Evolutionary conservation across 2,888 invertebrate genomes (phyloP), one percentile per base, ranked within the genome.

Genomic region (Meandrusa payeni): DNA sequence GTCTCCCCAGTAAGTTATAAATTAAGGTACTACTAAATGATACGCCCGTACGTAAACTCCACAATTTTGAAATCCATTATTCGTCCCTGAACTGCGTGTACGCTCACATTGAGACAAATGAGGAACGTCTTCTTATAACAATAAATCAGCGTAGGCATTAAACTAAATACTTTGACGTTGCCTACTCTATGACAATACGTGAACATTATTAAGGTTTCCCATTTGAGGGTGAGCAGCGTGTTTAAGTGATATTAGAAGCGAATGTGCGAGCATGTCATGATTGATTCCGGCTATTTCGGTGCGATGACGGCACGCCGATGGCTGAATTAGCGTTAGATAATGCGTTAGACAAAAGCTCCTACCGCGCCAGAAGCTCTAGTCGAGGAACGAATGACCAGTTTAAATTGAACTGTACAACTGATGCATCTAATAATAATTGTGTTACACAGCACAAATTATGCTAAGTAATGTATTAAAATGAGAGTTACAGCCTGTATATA

Each of bases 171-270:
- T 7, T 26, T 11, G 1, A 15, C 6, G 5, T 13, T n/a, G n/a
- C 1, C 3, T 69, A 60, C 7, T 81, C 80, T 79, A 28, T 75
- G 74, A 0, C 51, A 22, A 5, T 50, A 48, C 54, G 59, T 50
- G 70, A 77, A 78, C 75, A 78, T 75, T 73, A 76, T 78, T 75
- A 80, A 74, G 80, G 81, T 61, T 81, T 80, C 79, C 69, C 72
- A 79, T 77, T 81, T 73, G 67, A 67, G 61, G 55, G 57, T 54
- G 60, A 54, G 64, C 72, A 68, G 69, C 69, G 67, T 74, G 76
- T 73, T 75, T 79, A 82, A 85, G 80, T 85, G 81, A 81, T 80
- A 85, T 85, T 83, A 81, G 78, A 74, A 64, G 59, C 61, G 76
- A 71, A 69, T 66, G 67, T 57, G 64, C 69, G 67, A 33, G 38